Conservation (phyloP, 2,113 vertebrate genomes). For the Brevimyrus niger region DNA sequence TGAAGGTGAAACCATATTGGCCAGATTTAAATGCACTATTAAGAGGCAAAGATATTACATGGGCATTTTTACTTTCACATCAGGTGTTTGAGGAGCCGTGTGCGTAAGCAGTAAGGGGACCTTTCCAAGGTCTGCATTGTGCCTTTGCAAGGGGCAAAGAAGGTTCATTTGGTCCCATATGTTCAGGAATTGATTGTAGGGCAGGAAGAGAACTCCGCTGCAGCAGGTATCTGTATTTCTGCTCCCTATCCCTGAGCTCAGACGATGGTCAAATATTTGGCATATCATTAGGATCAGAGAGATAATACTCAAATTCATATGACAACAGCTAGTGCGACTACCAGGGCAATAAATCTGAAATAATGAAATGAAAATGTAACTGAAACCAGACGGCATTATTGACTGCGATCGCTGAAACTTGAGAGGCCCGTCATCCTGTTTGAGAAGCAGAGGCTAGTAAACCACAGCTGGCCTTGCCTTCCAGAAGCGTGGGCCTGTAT, state of each 20-base stretch:
- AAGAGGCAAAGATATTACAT: background rate
- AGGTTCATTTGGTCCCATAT: background rate
- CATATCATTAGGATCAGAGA: background rate
- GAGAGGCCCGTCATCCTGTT: slow-evolving; percentile 43
- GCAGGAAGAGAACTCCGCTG: background rate
- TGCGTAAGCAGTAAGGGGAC: background rate
- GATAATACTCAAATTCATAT: background rate
- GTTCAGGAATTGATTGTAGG: background rate
- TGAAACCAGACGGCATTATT: slow-evolving; percentile 51
- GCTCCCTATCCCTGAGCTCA: background rate
- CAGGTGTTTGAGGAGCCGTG: background rate
- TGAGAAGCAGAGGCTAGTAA: slow-evolving; percentile 38
- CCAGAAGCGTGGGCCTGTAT: slow-evolving; percentile 18
- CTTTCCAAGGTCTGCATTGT: background rate
- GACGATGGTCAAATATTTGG: background rate
- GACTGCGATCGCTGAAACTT: slow-evolving; percentile 45
- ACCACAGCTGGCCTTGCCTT: slow-evolving; percentile 39
- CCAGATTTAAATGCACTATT: background rate
- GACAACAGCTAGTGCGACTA: slow-evolving; percentile 46
- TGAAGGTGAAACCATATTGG: background rate
- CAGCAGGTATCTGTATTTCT: background rate
- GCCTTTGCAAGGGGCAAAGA: background rate
- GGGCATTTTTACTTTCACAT: background rate
- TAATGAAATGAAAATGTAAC: slow-evolving; percentile 61
- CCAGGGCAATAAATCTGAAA: slow-evolving; percentile 61